These are phyloP conservation scores for Leiothrix lutea DNA, from an alignment of 2,113 vertebrate species.

Conservation along the genomic window DNA sequence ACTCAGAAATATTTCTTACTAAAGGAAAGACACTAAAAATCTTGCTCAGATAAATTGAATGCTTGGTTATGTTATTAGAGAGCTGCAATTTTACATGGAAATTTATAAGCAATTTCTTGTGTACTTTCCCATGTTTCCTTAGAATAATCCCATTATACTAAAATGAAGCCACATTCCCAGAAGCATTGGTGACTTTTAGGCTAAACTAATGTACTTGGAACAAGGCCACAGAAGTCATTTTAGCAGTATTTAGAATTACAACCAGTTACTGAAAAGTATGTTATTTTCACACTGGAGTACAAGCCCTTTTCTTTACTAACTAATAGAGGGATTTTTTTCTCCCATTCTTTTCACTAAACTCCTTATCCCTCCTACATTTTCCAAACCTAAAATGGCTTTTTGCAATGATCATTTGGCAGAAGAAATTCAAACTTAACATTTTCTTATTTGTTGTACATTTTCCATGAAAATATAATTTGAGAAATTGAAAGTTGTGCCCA, in stretches of 20 bases:
- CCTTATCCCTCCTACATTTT: background rate
- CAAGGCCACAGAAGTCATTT: background rate
- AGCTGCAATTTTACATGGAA: background rate
- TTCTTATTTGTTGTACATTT: background rate
- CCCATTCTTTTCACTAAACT: background rate
- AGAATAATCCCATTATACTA: conserved; percentile 2
- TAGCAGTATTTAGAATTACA: background rate
- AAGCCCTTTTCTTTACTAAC: background rate
- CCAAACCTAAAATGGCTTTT: background rate
- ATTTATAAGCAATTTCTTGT: background rate
- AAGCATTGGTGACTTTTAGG: background rate
- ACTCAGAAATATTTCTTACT: background rate
- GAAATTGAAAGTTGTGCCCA: background rate
- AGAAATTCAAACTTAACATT: background rate
- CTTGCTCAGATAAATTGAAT: background rate
- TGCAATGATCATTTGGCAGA: background rate
- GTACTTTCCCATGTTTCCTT: background rate
- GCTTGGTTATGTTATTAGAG: background rate
- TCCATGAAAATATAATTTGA: background rate
- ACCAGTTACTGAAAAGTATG: background rate
- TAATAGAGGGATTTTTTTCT: background rate
- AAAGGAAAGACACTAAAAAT: background rate
- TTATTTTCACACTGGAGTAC: background rate
- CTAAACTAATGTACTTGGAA: conserved; percentile 2
- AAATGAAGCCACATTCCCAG: conserved; percentile 7